These are phyloP conservation scores for Linnaemya vulpina DNA, from an alignment of 2,888 invertebrate genomes.

Conservation along the genomic window DNA sequence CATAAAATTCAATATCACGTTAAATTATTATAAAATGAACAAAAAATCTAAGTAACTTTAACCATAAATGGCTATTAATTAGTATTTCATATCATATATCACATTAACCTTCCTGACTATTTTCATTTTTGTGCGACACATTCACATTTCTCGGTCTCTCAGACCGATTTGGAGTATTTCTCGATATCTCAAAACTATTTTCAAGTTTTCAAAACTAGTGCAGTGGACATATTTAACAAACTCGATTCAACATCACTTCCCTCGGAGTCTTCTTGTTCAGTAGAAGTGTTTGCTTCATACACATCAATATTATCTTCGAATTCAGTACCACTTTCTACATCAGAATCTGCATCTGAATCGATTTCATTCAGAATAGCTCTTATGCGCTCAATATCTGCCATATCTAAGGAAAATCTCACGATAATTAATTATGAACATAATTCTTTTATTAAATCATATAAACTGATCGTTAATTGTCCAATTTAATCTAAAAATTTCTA, in stretches of 20 bases:
- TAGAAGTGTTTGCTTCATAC: slow-evolving; percentile 18
- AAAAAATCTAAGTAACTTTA: too few species aligned
- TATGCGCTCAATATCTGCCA: slow-evolving; percentile 27
- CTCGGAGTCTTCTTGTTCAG: slow-evolving; percentile 5
- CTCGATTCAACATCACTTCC: slow-evolving; percentile 4
- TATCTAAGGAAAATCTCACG: slow-evolving; percentile 14
- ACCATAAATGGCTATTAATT: too few species aligned
- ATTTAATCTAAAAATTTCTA: slow-evolving; percentile 33
- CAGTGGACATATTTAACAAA: too few species aligned
- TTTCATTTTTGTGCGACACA: too few species aligned
- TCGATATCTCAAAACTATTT: too few species aligned
- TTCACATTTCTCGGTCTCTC: too few species aligned
- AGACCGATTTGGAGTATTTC: too few species aligned
- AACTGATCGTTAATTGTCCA: slow-evolving; percentile 27
- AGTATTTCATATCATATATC: too few species aligned
- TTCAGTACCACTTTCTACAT: slow-evolving; percentile 20
- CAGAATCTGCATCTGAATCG: slow-evolving; percentile 27
- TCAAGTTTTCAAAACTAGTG: too few species aligned
- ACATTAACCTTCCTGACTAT: too few species aligned
- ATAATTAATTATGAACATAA: slow-evolving; percentile 30
- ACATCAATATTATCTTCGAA: slow-evolving; percentile 28
- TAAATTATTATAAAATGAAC: too few species aligned
- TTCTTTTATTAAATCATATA: slow-evolving; percentile 28
- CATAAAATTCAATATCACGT: too few species aligned
- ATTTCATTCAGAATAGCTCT: slow-evolving; percentile 36